phyloP scores from a whole-genome alignment of 2,113 vertebrate species.

The Piaya cayana region DNA sequence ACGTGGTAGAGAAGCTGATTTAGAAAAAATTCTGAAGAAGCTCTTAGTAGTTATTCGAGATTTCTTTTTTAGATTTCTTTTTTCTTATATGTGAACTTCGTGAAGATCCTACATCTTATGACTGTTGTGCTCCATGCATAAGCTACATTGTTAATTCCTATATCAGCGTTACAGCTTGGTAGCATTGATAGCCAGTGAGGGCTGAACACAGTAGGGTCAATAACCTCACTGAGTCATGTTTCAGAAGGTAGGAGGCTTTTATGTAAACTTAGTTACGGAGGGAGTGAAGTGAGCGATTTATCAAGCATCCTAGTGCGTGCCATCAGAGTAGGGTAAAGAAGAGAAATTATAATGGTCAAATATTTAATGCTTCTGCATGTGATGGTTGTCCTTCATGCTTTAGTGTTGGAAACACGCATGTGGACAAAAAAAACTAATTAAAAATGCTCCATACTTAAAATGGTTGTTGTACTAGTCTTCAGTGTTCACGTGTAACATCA shows the following conservation, averaged over 20 bases:
- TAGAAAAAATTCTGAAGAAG: not conserved
- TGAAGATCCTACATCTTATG: not conserved
- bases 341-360: not conserved
- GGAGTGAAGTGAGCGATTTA: not conserved
- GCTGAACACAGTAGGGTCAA: not conserved
- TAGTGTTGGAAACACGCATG: not conserved
- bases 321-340: not conserved
- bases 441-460: not conserved
- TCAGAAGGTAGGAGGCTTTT: not conserved
- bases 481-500: not conserved
- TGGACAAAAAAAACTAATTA: not conserved
- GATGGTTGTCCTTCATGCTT: not conserved
- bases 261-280: not conserved
- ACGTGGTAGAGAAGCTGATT: not conserved
- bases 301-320: not conserved
- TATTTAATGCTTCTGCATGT: not conserved
- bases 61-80: not conserved
- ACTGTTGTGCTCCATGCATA: not conserved
- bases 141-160: not conserved
- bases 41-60: not conserved
- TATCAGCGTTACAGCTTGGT: not conserved
- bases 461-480: not conserved
- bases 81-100: not conserved
- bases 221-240: not conserved
- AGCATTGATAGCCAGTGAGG: not conserved